phyloP scores from a whole-genome alignment of 2,113 vertebrate species.

The Xiphophorus couchianus region DNA sequence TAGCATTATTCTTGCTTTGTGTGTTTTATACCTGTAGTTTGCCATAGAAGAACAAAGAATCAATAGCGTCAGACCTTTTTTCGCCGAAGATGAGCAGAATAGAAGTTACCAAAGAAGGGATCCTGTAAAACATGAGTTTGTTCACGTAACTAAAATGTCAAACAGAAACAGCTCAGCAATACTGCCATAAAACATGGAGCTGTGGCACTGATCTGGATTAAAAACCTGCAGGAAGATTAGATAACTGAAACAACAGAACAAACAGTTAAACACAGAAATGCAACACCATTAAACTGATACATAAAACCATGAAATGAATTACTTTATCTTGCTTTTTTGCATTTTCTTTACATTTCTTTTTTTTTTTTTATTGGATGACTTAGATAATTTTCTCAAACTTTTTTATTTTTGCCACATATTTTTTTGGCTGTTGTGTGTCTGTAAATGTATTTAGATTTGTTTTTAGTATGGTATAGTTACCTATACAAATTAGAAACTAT shows the following conservation, averaged over 20 bases:
- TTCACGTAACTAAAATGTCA: not conserved
- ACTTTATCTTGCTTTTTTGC: too few relatives aligned
- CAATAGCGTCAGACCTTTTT: constrained; percentile 77
- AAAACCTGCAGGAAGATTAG: too few relatives aligned
- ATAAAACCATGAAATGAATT: too few relatives aligned
- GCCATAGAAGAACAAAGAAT: constrained; percentile 93
- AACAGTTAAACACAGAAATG: too few relatives aligned
- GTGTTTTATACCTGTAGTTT: constrained; percentile 84
- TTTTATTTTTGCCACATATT: not conserved
- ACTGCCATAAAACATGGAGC: not conserved
- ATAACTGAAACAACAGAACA: too few relatives aligned
- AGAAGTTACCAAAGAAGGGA: constrained; percentile 85
- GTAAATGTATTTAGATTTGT: not conserved
- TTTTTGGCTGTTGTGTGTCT: not conserved
- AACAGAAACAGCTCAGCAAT: not conserved
- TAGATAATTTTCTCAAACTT: not conserved
- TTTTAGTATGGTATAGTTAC: too few relatives aligned
- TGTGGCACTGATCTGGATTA: not conserved
- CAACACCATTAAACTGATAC: too few relatives aligned
- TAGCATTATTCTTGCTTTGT: not conserved
- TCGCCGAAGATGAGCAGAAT: constrained; percentile 85
- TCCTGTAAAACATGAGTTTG: constrained; percentile 69
- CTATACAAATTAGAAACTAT: too few relatives aligned
- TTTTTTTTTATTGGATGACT: not conserved
- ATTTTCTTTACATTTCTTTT: not conserved